Base-by-base conservation (phyloP, 2,113 vertebrate species). In the Seriola aureovittata region DNA sequence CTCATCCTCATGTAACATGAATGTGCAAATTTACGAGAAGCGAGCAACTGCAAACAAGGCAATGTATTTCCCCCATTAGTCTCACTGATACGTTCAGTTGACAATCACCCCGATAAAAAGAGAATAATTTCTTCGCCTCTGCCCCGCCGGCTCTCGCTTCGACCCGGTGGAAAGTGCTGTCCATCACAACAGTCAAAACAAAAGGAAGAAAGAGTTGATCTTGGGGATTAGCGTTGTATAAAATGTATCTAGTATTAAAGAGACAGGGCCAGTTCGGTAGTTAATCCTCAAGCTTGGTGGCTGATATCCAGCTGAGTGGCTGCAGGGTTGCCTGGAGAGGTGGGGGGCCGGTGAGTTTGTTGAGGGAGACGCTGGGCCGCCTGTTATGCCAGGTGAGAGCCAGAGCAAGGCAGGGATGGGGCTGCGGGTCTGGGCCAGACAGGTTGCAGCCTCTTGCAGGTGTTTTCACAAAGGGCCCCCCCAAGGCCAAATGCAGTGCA, bases 191-290 rank as follows among this genome's bases (percentile, higher is more conserved):
- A 60, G 83, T 92, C 81, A 82, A 90, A 91, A 90, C 83, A 91
- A 89, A 92, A 84, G 19, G 62, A 85, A 23, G 86, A 81, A 85
- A 84, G 58, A 75, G 71, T 68, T 81, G 29, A 86, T 75, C 69
- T 83, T 80, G 44, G 80, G 85, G 89, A 90, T 94, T 93, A 91
- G 72, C 9, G 5, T 84, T 93, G 91, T 92, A 85, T 90, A 93
- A 93, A 93, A 93, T 93, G 83, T 92, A 89, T 92, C 86, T 88
- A 42, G 88, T 76, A 80, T 91, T 88, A 89, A 92, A 87, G 87
- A 89, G 83, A 91, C 70, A 76, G 72, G 75, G 62, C 80, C 69
- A 84, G 70, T 78, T 76, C 40, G 19, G 76, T 44, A 77, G 90
- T 90, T 94, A 94, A 95, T 95, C 94, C 92, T 88, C 78, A 3